Base-by-base conservation (phyloP, 1,140 invertebrate species). In the Drosophila athabasca region DNA sequence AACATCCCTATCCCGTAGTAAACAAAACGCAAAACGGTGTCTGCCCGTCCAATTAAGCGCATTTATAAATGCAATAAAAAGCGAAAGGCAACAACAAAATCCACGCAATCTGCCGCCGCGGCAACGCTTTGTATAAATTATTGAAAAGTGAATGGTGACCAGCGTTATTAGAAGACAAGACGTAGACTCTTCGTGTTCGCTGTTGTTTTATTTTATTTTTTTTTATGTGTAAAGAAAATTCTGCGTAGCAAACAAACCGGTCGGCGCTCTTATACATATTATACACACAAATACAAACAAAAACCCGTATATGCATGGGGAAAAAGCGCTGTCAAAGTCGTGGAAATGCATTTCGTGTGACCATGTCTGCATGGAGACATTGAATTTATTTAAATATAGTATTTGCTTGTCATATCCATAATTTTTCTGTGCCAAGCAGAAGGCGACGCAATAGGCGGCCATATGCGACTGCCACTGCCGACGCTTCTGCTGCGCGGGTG, bases 161-260 rank as follows among this genome's bases (percentile, higher is more conserved):
- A 58, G 41, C 44, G 62, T 69, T 45, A 74, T 54, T 50, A 73
- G 62, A 55, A 54, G 31, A 26, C n/a, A 48, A 48, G 31, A 44
- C 54, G 54, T 8, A 3, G 11, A 13, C 43, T 9, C 22, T 13
- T n/a, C 9, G 29, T 17, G 46, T 49, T 61, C 39, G 22, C 35
- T 48, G 60, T 39, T 41, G 8, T 57, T 17, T 7, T 17, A 43
- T 22, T 19, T 19, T 19, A 26, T 26, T 5, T 26, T 26, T 17
- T 49, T 44, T 24, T 39, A 4, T 39, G 44, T 49, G 17, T 52
- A 77, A 64, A 65, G 71, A 88, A 71, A 88, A 87, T 60, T 82
- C 70, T 85, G 75, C 79, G 68, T 80, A 85, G 62, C 81, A 85
- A 84, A 84, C 70, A 87, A 87, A 87, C 82, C 82, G 82, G 82